Evolutionary conservation across 2,888 invertebrate genomes (phyloP).

Genomic region (Dicranocentrus wangi): DNA sequence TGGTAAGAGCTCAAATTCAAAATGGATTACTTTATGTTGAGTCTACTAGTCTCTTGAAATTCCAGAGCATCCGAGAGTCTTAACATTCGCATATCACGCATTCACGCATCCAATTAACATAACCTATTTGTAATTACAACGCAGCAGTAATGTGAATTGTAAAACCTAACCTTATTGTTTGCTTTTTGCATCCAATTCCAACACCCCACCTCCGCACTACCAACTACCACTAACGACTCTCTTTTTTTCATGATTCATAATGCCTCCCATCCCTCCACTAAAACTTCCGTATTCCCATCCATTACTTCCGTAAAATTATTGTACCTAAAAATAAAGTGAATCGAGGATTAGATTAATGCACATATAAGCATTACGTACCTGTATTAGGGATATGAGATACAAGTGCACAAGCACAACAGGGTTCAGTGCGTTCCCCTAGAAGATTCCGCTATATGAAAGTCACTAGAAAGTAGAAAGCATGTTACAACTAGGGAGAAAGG

Average conservation of each 20-base stretch:
- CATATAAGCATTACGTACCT: background rate
- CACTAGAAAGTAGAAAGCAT: background rate
- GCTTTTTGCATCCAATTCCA: background rate
- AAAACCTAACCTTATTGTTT: constrained; percentile 34
- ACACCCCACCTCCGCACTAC: too few species aligned
- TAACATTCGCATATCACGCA: constrained; percentile 12
- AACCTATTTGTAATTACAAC: constrained; percentile 19
- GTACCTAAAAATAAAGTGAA: constrained; percentile 12
- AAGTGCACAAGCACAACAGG: too few species aligned
- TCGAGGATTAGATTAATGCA: constrained; percentile 8
- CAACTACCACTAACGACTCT: too few species aligned
- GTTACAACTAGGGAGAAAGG: background rate
- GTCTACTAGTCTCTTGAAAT: background rate
- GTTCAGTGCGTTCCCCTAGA: too few species aligned
- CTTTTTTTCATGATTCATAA: too few species aligned
- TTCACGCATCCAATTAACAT: background rate
- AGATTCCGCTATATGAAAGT: too few species aligned
- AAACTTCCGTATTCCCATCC: too few species aligned
- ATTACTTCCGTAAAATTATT: background rate
- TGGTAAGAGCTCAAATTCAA: too few species aligned
- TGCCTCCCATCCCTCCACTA: too few species aligned
- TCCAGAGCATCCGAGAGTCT: background rate
- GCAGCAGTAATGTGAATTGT: constrained; percentile 23
- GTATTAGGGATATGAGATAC: too few species aligned
- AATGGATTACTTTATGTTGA: too few species aligned